Base-by-base conservation (phyloP, 2,888 invertebrate species). In the Diaprepes abbreviatus region DNA sequence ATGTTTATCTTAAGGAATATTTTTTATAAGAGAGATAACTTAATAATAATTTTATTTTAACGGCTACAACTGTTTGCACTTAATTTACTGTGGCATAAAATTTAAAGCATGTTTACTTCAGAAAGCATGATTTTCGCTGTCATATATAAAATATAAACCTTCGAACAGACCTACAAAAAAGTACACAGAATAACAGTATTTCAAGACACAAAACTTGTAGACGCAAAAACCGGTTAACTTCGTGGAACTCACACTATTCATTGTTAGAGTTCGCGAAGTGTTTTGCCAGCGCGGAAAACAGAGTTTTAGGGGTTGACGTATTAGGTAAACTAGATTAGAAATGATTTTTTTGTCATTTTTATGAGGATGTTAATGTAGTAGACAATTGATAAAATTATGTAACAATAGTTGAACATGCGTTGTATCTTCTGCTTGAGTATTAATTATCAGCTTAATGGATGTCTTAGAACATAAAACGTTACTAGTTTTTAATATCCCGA, bases 161-260 rank as follows among this genome's bases (percentile, higher is more conserved):
- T 12, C 9, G 1, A 17, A 21, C 19, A 16, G 40, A 33, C n/a
- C 7, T 10, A 33, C n/a, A 40, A 58, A 57, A 38, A 35, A n/a
- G 3, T 14, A 35, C 6, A 57, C 9, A 35, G 58, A 58, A 33
- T 14, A 28, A 50, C 52, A 31, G n/a, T 66, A 66, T 58, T 50
- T 66, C 58, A 66, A 35, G 52, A 58, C 58, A 66, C 38, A 31
- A 58, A 66, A 59, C 40, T 59, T 24, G 24, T 31, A 40, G 52
- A 16, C 36, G 28, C 28, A 66, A 59, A 66, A 66, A 66, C 17
- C 10, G 36, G 50, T 36, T 59, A 28, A 59, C 50, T 52, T 58
- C 19, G 21, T n/a, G 58, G 38, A 66, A 66, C 66, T 66, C 52
- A 24, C 58, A 58, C 66, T 50, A 66, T 59, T 66, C 58, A 66